Evolutionary conservation across 2,113 vertebrate species (phyloP), one percentile per base, ranked within the genome.

Genomic region (Alethe castanea): DNA sequence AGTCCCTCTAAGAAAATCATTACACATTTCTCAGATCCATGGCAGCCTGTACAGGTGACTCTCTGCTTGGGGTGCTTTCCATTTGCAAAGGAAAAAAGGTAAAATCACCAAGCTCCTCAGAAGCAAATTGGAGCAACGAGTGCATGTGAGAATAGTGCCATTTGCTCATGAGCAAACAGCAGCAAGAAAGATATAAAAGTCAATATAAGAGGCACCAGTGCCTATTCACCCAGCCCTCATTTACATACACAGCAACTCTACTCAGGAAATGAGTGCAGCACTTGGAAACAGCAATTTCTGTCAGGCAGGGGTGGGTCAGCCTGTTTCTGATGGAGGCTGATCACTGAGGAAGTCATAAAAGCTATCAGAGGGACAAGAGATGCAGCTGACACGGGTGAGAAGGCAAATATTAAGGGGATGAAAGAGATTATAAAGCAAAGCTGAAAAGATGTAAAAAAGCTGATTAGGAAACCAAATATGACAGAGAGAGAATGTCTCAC

Each of bases 401-500:
- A 94, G 79, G 77, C 91, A 91, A 91, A 97, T 88, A 95, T 90
- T 88, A 88, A 92, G 52, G 82, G 88, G 73, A 94, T 97, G 92
- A 95, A 94, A 91, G 36, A 67, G 74, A 95, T 93, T 95, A 94
- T 78, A 95, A 95, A 96, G 85, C 70, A 85, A 95, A 94, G 72
- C 72, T 91, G 76, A 84, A 94, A 90, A 96, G 90, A 96, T 92
- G 82, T 89, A 91, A 96, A 95, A 52, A 88, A 82, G 60, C 90
- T 91, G 92, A 95, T 97, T 92, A 97, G 90, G 92, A 92, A 95
- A 92, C 48, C 64, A 96, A 96, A 93, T 83, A 95, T 77, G 84
- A 91, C 83, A 93, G 35, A 92, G 50, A 77, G 50, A 92, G 59
- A 91, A 94, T 29, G 84, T 59, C 70, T 86, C 83, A 25, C 11